Evolutionary conservation across 2,113 vertebrate genomes (phyloP).

Genomic region (Sapajus apella): DNA sequence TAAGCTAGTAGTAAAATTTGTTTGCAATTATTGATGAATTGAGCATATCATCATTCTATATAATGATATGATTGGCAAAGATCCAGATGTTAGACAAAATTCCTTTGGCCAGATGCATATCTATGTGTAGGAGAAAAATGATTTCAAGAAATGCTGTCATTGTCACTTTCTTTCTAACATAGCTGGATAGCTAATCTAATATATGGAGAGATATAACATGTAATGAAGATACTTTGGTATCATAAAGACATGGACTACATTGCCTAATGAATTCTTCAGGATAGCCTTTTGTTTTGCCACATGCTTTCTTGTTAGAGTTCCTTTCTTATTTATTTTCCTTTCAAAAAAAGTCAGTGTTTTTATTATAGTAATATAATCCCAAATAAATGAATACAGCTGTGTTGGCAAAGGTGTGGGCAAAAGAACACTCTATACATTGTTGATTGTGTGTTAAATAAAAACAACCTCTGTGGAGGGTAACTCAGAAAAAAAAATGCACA

Average conservation of each 20-base stretch:
- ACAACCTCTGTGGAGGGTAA: neutral
- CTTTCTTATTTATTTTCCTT: neutral
- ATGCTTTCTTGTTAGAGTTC: neutral
- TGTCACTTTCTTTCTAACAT: constrained; percentile 14
- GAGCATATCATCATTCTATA: neutral
- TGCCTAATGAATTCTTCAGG: neutral
- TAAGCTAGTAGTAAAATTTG: neutral
- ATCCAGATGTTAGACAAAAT: constrained; percentile 24
- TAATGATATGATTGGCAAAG: constrained; percentile 16
- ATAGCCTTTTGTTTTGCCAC: neutral
- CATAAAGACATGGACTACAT: neutral
- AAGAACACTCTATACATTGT: neutral
- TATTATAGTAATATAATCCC: neutral
- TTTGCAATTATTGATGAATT: neutral
- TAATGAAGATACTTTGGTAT: neutral
- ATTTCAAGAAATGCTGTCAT: neutral
- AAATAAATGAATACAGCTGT: neutral
- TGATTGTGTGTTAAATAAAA: neutral
- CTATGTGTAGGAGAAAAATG: constrained; percentile 11
- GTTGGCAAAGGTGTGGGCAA: neutral
- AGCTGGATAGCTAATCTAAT: neutral
- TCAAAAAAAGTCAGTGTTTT: constrained; percentile 44
- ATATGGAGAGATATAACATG: neutral
- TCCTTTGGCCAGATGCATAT: constrained; percentile 11
- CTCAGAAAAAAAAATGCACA: neutral